phyloP scores from a whole-genome alignment of 2,888 invertebrate genomes.

The Antheraea assamensis region DNA sequence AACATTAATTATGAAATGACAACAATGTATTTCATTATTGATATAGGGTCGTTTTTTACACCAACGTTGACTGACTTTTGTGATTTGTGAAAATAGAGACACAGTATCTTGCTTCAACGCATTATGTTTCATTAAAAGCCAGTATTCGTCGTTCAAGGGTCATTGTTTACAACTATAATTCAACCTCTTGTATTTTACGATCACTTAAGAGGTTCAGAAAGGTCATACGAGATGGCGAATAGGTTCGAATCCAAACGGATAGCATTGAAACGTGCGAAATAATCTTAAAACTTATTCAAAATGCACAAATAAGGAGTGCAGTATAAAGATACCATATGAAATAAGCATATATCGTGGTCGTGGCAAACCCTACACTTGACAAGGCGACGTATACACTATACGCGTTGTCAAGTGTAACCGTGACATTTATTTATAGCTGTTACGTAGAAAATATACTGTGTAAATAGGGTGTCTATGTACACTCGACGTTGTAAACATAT shows the following conservation, averaged over 20 bases:
- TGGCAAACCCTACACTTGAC: constrained; percentile 44
- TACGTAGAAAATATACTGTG: constrained; percentile 31
- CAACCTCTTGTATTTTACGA: too few species aligned
- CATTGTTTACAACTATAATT: too few species aligned
- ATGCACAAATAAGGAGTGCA: background rate
- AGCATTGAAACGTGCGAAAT: background rate
- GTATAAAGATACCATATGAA: background rate
- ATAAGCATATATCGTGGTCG: constrained; percentile 29
- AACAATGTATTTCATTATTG: too few species aligned
- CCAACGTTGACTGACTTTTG: too few species aligned
- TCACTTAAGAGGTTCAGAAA: background rate
- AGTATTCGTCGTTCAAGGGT: too few species aligned
- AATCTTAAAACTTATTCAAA: background rate
- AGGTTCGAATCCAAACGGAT: background rate
- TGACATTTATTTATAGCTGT: constrained; percentile 44
- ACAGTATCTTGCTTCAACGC: too few species aligned
- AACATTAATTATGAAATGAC: too few species aligned
- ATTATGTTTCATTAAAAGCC: too few species aligned
- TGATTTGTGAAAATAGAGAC: too few species aligned
- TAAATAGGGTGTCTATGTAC: constrained; percentile 30
- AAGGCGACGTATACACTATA: constrained; percentile 36
- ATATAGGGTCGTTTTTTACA: too few species aligned
- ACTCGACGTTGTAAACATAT: background rate
- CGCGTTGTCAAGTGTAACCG: constrained; percentile 38
- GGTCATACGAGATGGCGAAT: background rate